phyloP scores from a whole-genome alignment of 2,888 invertebrate species.

The Mythimna loreyi region DNA sequence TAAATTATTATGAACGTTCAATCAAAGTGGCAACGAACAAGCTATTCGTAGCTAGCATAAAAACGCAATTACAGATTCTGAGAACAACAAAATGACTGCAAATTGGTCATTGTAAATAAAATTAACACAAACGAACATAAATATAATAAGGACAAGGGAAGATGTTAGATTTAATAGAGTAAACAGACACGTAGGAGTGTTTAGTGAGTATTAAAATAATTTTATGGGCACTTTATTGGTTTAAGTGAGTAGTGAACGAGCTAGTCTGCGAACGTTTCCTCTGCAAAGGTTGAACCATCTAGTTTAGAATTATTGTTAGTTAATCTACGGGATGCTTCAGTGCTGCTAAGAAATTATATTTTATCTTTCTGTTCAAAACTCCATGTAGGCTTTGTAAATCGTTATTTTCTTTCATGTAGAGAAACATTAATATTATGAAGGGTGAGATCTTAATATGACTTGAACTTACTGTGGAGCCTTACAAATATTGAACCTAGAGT shows the following conservation, averaged over 20 bases:
- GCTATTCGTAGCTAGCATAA: neutral
- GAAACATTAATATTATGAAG: too few species aligned
- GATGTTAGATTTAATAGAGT: constrained; percentile 18
- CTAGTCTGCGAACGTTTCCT: constrained; percentile 22
- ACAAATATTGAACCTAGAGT: too few species aligned
- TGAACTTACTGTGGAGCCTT: too few species aligned
- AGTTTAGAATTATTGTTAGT: constrained; percentile 16
- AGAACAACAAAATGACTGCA: constrained; percentile 2
- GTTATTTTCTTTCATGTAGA: too few species aligned
- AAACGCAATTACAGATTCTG: constrained; percentile 14
- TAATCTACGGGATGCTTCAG: constrained; percentile 17
- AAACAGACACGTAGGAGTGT: constrained; percentile 8
- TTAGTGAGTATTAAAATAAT: constrained; percentile 45
- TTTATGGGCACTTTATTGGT: constrained; percentile 33
- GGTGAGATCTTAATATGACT: too few species aligned
- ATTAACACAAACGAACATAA: neutral
- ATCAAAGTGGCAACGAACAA: neutral
- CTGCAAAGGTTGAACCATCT: constrained; percentile 1
- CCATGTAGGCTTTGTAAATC: neutral
- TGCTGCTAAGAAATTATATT: constrained; percentile 3
- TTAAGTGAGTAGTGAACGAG: constrained; percentile 25
- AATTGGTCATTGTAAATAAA: neutral
- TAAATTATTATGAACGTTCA: constrained; percentile 12
- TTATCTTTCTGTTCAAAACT: neutral
- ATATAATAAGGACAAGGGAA: neutral